Evolutionary conservation across 2,113 vertebrate species (phyloP), one percentile per base, ranked within the genome.

Genomic region (Neolamprologus sp.): DNA sequence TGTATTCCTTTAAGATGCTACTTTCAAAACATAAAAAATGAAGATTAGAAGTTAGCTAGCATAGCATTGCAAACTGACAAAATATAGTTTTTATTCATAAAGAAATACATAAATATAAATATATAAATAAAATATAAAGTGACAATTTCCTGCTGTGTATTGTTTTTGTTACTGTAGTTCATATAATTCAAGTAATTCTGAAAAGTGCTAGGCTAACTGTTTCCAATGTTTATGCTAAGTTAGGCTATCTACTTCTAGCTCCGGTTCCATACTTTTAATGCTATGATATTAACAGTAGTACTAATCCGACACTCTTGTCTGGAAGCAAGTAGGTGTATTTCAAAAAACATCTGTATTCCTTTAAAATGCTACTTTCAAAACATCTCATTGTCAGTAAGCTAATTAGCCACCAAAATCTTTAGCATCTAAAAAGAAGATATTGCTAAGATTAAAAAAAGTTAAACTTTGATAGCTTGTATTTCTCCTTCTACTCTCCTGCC

Each of bases 91-190:
- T 42, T 71, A 73, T 10, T 73, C 7, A 73, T 45, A 73, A 23
- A 45, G 21, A 45, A 73, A 5, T 73, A 26, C 7, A 5, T 58
- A 28, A 57, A 57, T 28, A 57, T 28, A 26, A 26, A 58, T 58
- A 9, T 4, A 58, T 5, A 58, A 31, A 2, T 60, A 17, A 73
- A 73, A 45, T 45, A 73, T 73, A 17, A 73, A 3, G 21, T 26
- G n/a, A 45, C 0, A 6, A 0, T 26, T 40, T 71, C 5, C 1
- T 9, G 37, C n/a, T 0, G 2, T 23, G 57, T 31, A 60, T 10
- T 10, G 57, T 60, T 63, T 63, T 63, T 19, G 58, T 63, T 63
- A 16, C 58, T 45, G 37, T 71, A 45, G 68, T 17, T 42, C 2
- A 23, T 6, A 42, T 40, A 42, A 71, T 71, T 16, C 1, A 71